These are phyloP conservation scores for Chydorus sphaericus DNA, from an alignment of 2,888 invertebrate species.

Conservation along the genomic window DNA sequence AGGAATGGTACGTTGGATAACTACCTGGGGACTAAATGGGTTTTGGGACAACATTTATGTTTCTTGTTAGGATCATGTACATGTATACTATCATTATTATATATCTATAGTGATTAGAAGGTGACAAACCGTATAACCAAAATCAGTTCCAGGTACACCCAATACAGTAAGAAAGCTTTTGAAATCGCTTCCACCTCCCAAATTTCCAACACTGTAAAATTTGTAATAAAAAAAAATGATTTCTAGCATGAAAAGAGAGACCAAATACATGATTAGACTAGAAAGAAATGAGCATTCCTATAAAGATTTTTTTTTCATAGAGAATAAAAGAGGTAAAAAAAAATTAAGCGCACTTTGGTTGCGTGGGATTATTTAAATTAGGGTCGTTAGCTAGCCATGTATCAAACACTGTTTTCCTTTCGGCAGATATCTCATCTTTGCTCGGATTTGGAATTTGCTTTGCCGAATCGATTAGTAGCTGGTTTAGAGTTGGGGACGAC, in stretches of 20 bases:
- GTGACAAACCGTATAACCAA: conserved; percentile 24
- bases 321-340: no score
- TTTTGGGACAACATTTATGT: not conserved
- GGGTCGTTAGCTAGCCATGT: conserved; percentile 24
- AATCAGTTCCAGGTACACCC: conserved; percentile 32
- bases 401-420: conserved; percentile 25
- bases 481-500: conserved; percentile 25
- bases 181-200: conserved; percentile 33
- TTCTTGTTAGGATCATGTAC: not conserved
- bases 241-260: not conserved
- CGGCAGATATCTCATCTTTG: conserved; percentile 21
- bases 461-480: conserved; percentile 27
- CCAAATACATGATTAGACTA: not conserved
- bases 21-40: not conserved
- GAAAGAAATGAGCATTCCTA: no score
- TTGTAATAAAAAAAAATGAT: not conserved
- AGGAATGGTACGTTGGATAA: conserved; percentile 30
- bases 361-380: conserved; percentile 10
- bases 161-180: conserved; percentile 29
- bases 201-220: conserved; percentile 20
- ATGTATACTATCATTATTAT: not conserved
- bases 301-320: not conserved
- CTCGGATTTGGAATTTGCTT: conserved; percentile 27
- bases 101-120: not conserved
- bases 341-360: conserved; percentile 12